Evolutionary conservation across 2,888 invertebrate species (phyloP).

Genomic region (Ophonus ardosiacus): DNA sequence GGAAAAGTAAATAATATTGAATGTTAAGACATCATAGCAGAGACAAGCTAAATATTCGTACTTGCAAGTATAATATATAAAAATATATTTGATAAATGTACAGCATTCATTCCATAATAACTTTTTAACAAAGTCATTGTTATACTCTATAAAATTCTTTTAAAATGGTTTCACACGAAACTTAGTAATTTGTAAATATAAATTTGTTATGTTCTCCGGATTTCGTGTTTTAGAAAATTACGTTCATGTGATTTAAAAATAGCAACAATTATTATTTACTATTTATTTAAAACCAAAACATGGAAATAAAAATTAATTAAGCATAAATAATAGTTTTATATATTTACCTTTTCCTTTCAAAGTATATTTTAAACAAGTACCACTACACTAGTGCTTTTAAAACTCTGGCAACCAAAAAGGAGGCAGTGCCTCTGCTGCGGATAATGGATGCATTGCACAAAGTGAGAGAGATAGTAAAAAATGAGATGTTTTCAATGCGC

Average conservation of each 20-base stretch:
- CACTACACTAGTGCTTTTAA: no score
- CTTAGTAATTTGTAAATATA: slow-evolving; percentile 50
- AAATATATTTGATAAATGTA: slow-evolving; percentile 60
- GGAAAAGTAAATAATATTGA: slow-evolving; percentile 42
- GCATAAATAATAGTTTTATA: not conserved
- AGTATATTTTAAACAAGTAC: no score
- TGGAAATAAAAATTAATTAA: slow-evolving; percentile 32
- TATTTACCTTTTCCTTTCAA: not conserved
- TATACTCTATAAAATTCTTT: slow-evolving; percentile 54
- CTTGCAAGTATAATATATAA: slow-evolving; percentile 35
- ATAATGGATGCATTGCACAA: no score
- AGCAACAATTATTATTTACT: slow-evolving; percentile 45
- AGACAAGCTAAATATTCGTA: slow-evolving; percentile 43
- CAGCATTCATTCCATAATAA: slow-evolving; percentile 60
- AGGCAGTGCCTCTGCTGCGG: no score
- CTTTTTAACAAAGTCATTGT: slow-evolving; percentile 55
- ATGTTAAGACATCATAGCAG: slow-evolving; percentile 56
- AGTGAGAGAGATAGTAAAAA: no score
- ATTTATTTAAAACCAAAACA: slow-evolving; percentile 36
- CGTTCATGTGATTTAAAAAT: slow-evolving; percentile 39
- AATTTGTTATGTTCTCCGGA: slow-evolving; percentile 54
- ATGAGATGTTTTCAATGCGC: no score
- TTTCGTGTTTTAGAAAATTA: slow-evolving; percentile 49
- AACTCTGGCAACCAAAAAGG: no score
- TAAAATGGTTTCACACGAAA: slow-evolving; percentile 43